Conservation (phyloP, 64 coral and sea anemone species). For the Pocillopora damicornis region DNA sequence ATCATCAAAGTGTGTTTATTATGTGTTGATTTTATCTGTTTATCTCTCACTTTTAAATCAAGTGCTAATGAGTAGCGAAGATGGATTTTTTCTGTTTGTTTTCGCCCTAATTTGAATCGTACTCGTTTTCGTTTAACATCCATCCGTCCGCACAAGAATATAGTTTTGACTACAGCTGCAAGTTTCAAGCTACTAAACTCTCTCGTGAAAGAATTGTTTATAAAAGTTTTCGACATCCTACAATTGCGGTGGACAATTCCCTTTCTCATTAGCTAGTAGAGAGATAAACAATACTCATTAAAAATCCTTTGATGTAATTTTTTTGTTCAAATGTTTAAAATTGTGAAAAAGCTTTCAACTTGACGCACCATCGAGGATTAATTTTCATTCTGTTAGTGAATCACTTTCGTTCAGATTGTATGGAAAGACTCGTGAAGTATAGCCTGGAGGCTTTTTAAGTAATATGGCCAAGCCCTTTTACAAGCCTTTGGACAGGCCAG, state of each 20-base stretch:
- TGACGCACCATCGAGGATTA: background rate
- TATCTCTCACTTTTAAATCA: background rate
- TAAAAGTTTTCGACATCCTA: background rate
- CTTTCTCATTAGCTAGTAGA: background rate
- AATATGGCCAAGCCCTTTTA: slow-evolving; percentile 56
- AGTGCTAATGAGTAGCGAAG: background rate
- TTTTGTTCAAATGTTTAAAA: background rate
- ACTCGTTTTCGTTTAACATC: background rate
- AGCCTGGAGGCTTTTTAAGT: background rate
- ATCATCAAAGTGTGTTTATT: background rate
- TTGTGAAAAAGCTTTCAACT: background rate
- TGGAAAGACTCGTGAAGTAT: background rate
- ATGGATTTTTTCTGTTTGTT: background rate
- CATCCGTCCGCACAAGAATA: background rate
- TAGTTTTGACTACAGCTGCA: background rate
- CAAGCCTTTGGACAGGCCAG: slow-evolving; percentile 66
- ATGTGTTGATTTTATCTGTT: background rate
- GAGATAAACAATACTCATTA: background rate
- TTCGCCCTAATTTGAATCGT: background rate
- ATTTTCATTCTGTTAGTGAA: background rate
- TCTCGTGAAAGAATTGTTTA: background rate
- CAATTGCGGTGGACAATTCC: background rate
- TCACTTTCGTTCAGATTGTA: background rate
- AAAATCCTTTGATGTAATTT: background rate
- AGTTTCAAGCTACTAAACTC: background rate